Percentiles rank a stretch among this genome's conserved stretches.
Evolutionary conservation across 2,797 vertebrate species (phyloP).

Genomic region (Sebastes aleutianus): DNA sequence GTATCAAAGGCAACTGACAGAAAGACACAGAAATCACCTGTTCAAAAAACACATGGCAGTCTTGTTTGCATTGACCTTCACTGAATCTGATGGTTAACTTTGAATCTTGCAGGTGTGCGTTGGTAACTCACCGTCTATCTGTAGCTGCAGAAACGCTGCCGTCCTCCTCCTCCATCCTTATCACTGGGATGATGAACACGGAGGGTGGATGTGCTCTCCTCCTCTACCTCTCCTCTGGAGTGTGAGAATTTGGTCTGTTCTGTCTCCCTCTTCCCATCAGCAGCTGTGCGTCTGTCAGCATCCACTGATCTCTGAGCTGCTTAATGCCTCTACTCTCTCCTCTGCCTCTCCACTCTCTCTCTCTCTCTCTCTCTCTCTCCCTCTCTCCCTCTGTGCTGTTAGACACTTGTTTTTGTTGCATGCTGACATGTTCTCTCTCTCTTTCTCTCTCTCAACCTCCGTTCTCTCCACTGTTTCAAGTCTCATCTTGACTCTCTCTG

Average conservation of each 20-base stretch:
- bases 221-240: background rate
- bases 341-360: background rate
- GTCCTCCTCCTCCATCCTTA: background rate
- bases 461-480: background rate
- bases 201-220: background rate
- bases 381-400: background rate
- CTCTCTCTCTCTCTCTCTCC: background rate
- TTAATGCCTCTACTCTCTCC: background rate
- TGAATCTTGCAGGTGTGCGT: background rate
- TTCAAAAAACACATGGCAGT: too few relatives aligned
- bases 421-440: background rate
- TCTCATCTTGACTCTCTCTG: background rate
- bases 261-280: background rate
- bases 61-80: background rate
- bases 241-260: background rate
- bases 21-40: background rate
- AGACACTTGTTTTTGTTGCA: slow-evolving; percentile 16
- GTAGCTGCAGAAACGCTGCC: background rate
- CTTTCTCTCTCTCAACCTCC: background rate
- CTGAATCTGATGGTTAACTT: background rate
- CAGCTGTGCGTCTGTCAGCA: slow-evolving; percentile 10
- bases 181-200: background rate
- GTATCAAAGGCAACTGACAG: background rate
- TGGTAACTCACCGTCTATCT: slow-evolving; percentile 9
- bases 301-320: slow-evolving; percentile 24